Conservation (phyloP, 2,888 invertebrate genomes). For the Serrognathus titanus region DNA sequence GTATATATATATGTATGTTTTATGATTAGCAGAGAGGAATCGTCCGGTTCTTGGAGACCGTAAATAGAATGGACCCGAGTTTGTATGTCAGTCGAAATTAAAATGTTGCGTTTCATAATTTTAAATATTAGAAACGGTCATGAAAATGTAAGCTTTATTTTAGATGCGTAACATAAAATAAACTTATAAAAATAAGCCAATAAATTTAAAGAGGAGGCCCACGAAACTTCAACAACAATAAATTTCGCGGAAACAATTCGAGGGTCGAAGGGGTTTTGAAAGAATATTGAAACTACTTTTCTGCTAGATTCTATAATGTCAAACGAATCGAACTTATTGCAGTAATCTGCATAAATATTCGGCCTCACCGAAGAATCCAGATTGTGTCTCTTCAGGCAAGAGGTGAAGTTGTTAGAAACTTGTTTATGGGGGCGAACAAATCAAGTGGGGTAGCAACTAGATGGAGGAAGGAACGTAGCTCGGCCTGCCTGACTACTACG, state of each 20-base stretch:
- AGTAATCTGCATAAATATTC: conserved; percentile 42
- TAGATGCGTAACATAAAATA: conserved; percentile 14
- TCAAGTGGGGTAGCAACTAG: neutral
- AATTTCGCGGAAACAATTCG: conserved; percentile 16
- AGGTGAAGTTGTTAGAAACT: conserved; percentile 16
- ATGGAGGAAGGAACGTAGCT: conserved; percentile 18
- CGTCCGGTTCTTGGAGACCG: no score
- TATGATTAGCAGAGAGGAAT: no score
- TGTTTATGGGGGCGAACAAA: conserved; percentile 7
- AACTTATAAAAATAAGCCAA: conserved; percentile 31
- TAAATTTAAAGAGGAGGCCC: conserved; percentile 23
- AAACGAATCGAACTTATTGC: conserved; percentile 36
- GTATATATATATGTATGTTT: no score
- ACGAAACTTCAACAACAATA: no score
- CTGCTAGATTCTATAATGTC: conserved; percentile 29
- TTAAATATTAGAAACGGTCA: no score
- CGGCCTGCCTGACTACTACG: conserved; percentile 5
- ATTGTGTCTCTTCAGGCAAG: conserved; percentile 35
- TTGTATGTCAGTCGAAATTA: no score
- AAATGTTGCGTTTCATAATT: no score
- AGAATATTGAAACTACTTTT: conserved; percentile 29
- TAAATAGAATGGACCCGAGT: no score
- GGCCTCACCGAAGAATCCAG: conserved; percentile 36
- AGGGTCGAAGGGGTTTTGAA: conserved; percentile 11
- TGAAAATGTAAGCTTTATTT: no score